These are phyloP conservation scores for Melikaiella ostensackeni DNA, from an alignment of 2,888 invertebrate genomes.

Conservation along the genomic window DNA sequence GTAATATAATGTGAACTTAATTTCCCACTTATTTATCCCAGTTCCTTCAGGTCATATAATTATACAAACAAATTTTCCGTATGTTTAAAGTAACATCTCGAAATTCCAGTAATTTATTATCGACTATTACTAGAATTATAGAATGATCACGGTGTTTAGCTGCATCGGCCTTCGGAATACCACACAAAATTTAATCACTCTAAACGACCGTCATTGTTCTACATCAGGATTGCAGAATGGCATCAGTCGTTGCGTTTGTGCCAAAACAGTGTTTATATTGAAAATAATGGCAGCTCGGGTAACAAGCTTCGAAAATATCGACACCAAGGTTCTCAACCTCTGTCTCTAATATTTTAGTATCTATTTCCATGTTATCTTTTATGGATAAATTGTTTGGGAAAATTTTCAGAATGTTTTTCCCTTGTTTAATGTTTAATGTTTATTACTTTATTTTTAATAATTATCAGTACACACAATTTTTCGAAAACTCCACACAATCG, in stretches of 20 bases:
- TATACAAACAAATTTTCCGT: conserved; percentile 33
- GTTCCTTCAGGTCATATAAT: conserved; percentile 34
- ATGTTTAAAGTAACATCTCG: conserved; percentile 24
- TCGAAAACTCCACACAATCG: too few species aligned
- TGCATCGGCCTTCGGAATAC: conserved; percentile 41
- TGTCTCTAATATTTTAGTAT: neutral
- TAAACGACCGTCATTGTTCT: conserved; percentile 65
- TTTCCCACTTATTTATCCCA: conserved; percentile 9
- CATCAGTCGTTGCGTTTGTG: conserved; percentile 57
- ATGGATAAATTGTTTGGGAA: too few species aligned
- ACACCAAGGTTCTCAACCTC: conserved; percentile 59
- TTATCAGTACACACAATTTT: too few species aligned
- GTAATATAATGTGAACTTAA: conserved; percentile 30
- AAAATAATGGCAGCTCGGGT: conserved; percentile 67
- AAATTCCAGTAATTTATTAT: conserved; percentile 32
- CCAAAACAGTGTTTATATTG: conserved; percentile 69
- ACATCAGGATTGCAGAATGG: conserved; percentile 39
- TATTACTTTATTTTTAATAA: too few species aligned
- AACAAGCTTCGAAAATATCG: conserved; percentile 65
- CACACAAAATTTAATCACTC: conserved; percentile 45
- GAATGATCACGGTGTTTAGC: conserved; percentile 42
- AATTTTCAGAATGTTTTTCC: too few species aligned
- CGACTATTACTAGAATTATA: conserved; percentile 26
- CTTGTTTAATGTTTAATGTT: too few species aligned
- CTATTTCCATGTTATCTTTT: neutral